These are phyloP conservation scores for Apoda limacodes DNA, from an alignment of 2,888 invertebrate species.

Conservation along the genomic window DNA sequence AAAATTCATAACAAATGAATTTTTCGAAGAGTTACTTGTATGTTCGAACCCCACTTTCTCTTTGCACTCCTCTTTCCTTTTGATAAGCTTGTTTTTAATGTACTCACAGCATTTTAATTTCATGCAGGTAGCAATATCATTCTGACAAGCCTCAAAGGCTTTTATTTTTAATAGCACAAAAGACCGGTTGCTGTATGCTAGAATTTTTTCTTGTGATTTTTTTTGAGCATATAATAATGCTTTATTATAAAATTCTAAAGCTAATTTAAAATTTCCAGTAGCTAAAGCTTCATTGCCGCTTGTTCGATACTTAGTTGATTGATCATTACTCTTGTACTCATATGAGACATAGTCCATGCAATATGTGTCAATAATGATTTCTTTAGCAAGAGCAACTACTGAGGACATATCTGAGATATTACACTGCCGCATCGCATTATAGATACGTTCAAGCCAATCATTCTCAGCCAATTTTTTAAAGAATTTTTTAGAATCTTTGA, in stretches of 20 bases:
- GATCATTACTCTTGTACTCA: too few relatives aligned
- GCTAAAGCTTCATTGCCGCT: too few relatives aligned
- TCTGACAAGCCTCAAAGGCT: slow-evolving; percentile 13
- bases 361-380: too few relatives aligned
- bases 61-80: slow-evolving; percentile 8
- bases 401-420: too few relatives aligned
- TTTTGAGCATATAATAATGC: slow-evolving; percentile 20
- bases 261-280: too few relatives aligned
- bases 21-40: background rate
- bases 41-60: background rate
- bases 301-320: too few relatives aligned
- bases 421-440: too few relatives aligned
- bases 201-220: slow-evolving; percentile 12
- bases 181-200: slow-evolving; percentile 21
- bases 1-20: slow-evolving; percentile 8
- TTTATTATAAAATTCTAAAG: slow-evolving; percentile 17
- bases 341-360: too few relatives aligned
- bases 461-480: too few relatives aligned
- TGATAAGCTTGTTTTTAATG: slow-evolving; percentile 10
- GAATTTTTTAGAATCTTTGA: too few relatives aligned
- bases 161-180: slow-evolving; percentile 14
- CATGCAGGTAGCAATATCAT: slow-evolving; percentile 19
- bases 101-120: slow-evolving; percentile 15
- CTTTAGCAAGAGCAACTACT: too few relatives aligned
- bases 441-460: too few relatives aligned